Percentiles rank a stretch among this genome's conserved stretches.
These are phyloP conservation scores for Eristalis arbustorum DNA, from an alignment of 2,888 invertebrate species.

Conservation along the genomic window DNA sequence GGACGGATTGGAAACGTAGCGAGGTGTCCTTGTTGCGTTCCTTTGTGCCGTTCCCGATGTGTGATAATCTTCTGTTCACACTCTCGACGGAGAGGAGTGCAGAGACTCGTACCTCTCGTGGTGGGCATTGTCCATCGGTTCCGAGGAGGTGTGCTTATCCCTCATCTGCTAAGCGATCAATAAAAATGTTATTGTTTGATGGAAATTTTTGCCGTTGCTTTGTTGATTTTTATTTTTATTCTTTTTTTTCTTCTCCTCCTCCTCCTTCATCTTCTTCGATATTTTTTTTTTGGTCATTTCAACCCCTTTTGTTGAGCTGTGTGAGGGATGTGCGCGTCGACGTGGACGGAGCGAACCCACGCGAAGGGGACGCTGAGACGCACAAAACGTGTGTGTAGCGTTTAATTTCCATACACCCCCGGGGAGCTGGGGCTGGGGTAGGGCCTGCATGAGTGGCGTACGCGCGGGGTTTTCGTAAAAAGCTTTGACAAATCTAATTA, in stretches of 20 bases:
- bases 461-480: neutral
- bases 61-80: neutral
- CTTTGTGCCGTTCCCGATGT: neutral
- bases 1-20: no score
- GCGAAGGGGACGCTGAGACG: neutral
- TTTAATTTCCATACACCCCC: neutral
- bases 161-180: slow-evolving; percentile 23
- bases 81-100: no score
- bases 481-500: neutral
- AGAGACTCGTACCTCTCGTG: neutral
- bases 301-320: neutral
- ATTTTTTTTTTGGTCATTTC: neutral
- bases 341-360: neutral
- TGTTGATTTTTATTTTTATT: no score
- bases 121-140: neutral
- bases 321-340: no score
- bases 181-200: slow-evolving; percentile 20
- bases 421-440: neutral
- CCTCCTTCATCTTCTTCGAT: no score
- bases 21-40: neutral
- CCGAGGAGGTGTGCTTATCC: slow-evolving; percentile 9
- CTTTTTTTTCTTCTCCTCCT: neutral
- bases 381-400: neutral
- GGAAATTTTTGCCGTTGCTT: slow-evolving; percentile 1
- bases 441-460: neutral